phyloP scores from a whole-genome alignment of 2,888 invertebrate species.

The Dendrolimus houi region DNA sequence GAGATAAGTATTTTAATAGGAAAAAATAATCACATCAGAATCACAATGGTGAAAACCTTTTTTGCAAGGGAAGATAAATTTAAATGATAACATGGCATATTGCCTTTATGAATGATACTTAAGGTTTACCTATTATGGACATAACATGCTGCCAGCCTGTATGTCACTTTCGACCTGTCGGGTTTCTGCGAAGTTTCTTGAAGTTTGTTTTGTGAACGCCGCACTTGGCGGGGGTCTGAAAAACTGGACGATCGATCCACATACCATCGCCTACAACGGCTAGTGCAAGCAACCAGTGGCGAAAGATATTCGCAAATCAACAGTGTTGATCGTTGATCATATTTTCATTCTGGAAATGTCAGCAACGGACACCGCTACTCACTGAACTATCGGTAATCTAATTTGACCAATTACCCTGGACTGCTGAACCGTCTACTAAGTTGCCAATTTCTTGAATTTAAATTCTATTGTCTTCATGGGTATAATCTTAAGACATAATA shows the following conservation, averaged over 20 bases:
- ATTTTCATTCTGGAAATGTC: constrained; percentile 65
- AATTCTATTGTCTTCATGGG: constrained; percentile 10
- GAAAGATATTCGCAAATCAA: constrained; percentile 44
- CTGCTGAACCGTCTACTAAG: constrained; percentile 40
- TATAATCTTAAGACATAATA: too few species aligned
- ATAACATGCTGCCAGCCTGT: constrained; percentile 68
- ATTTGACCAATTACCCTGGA: constrained; percentile 42
- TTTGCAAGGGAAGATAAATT: constrained; percentile 40
- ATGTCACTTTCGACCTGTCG: constrained; percentile 65
- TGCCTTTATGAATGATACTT: constrained; percentile 74
- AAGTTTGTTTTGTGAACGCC: constrained; percentile 63
- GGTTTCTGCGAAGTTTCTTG: constrained; percentile 59
- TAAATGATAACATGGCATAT: constrained; percentile 43
- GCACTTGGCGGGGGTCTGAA: constrained; percentile 73
- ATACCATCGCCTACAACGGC: constrained; percentile 74
- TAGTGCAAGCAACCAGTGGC: constrained; percentile 63
- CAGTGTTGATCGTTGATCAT: constrained; percentile 68
- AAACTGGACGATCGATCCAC: constrained; percentile 77
- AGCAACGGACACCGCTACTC: constrained; percentile 70
- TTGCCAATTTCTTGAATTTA: constrained; percentile 34
- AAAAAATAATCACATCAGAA: constrained; percentile 56
- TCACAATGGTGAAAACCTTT: constrained; percentile 21
- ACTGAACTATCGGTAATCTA: constrained; percentile 42
- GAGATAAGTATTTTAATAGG: constrained; percentile 25
- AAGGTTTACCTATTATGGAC: constrained; percentile 72